Evolutionary conservation across 2,888 invertebrate species (phyloP).

Genomic region (Abscondita cerata): DNA sequence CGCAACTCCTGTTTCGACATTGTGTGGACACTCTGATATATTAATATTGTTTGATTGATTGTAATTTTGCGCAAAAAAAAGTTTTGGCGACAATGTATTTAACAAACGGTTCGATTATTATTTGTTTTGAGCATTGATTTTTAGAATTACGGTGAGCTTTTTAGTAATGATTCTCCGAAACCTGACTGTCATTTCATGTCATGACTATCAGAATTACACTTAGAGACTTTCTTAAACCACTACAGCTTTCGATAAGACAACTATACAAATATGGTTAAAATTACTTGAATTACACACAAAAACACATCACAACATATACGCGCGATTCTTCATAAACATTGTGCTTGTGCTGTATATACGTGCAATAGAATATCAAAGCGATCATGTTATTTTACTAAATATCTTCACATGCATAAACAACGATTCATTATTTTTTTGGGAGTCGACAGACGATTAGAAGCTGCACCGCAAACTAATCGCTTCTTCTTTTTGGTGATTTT

Average conservation of each 20-base stretch:
- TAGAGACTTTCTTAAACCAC: conserved; percentile 13
- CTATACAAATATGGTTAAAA: conserved; percentile 33
- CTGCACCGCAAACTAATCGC: conserved; percentile 34
- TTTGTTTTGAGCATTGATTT: background rate
- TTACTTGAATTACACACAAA: conserved; percentile 26
- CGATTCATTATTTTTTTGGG: conserved; percentile 22
- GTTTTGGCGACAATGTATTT: background rate
- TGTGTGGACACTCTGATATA: conserved; percentile 1
- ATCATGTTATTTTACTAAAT: conserved; percentile 18
- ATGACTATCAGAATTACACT: conserved; percentile 19
- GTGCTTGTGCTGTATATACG: conserved; percentile 32
- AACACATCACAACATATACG: conserved; percentile 32
- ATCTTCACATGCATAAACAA: conserved; percentile 30
- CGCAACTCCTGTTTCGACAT: conserved; percentile 5
- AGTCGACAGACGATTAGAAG: conserved; percentile 24
- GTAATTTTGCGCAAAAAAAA: background rate
- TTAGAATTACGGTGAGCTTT: too few species aligned
- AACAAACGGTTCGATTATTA: background rate
- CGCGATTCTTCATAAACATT: conserved; percentile 21
- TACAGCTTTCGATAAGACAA: conserved; percentile 23
- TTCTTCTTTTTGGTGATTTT: conserved; percentile 11
- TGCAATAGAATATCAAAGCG: conserved; percentile 25
- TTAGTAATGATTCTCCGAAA: too few species aligned
- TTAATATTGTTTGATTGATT: too few species aligned
- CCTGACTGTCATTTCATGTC: background rate